Evolutionary conservation across 2,888 invertebrate genomes (phyloP).

Genomic region (Gortyna flavago): DNA sequence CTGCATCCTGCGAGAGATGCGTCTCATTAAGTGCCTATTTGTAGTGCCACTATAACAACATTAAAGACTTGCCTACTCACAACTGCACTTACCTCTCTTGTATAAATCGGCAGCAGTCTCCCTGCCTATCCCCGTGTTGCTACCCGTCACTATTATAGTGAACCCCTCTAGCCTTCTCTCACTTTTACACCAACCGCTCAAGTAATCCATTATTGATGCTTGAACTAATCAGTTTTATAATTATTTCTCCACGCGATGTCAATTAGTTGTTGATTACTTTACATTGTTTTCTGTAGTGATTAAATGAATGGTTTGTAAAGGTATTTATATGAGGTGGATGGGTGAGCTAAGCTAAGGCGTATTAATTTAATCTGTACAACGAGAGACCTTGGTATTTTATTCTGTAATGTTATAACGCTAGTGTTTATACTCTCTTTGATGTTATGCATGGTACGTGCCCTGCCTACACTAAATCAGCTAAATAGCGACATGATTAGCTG

Average conservation of each 20-base stretch:
- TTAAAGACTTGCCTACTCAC: neutral
- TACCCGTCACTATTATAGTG: conserved; percentile 89
- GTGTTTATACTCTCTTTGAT: too few relatives aligned
- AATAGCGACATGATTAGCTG: too few relatives aligned
- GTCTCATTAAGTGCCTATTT: neutral
- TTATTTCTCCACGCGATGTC: neutral
- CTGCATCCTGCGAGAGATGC: neutral
- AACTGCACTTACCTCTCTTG: conserved; percentile 76
- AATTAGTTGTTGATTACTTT: neutral
- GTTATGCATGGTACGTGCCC: too few relatives aligned
- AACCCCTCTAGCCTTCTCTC: conserved; percentile 85
- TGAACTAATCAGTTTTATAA: neutral
- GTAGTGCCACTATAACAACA: neutral
- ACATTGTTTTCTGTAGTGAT: neutral
- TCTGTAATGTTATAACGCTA: too few relatives aligned
- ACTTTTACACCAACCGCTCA: conserved; percentile 85
- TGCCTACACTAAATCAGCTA: too few relatives aligned
- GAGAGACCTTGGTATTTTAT: too few relatives aligned
- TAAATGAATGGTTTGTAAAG: neutral
- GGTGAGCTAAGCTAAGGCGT: neutral
- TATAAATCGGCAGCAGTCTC: conserved; percentile 91
- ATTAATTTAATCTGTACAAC: neutral
- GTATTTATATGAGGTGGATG: neutral
- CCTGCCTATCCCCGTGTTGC: conserved; percentile 93
- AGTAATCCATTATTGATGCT: conserved; percentile 74